Base-by-base conservation (phyloP, 2,797 vertebrate genomes). In the Uromys caudimaculatus region DNA sequence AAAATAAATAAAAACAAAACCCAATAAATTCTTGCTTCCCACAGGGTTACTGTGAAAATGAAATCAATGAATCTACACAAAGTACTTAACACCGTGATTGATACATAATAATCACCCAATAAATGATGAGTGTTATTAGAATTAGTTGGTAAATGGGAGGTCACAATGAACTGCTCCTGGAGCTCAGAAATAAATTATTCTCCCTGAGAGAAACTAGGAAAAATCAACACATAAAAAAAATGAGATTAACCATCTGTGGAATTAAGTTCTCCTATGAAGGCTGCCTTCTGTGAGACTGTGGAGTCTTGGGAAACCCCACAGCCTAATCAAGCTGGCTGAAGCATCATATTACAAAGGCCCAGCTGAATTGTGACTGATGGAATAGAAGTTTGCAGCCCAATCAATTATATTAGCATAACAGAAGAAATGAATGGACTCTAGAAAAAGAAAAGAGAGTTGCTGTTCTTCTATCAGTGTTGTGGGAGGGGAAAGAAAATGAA, bases 231-330 rank as follows among this genome's bases (percentile, higher is more conserved):
- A 50, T 89, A 56, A 90, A 88, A 90, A 81, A 89, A 89, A 78
- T 69, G 62, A 97, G 95, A 91, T 95, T 92, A 95, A 93, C 89
- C 47, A 41, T 93, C 79, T 95, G 86, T 93, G 41, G 94, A 96
- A 90, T 89, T 44, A 82, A 69, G 32, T 13, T 71, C 67, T 77
- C 52, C 24, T 64, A 44, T 47, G 29, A 87, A 3, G 50, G 67
- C 29, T 52, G 52, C 88, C 1, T 19, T 71, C 64, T 62, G 75
- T 56, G 35, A 41, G 91, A 54, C 76, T 35, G 1, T 29, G 32
- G 52, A 56, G 73, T 44, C 29, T 60, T 67, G 92, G 88, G 87
- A 44, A n/a, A 35, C 2, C 16, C 87, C 75, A 32, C 32, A 91
- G 62, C 58, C 78, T 71, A 93, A 83, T 82, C 78, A 83, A 73